These are phyloP conservation scores for Cosmia trapezina DNA, from an alignment of 2,888 invertebrate species.

Conservation along the genomic window DNA sequence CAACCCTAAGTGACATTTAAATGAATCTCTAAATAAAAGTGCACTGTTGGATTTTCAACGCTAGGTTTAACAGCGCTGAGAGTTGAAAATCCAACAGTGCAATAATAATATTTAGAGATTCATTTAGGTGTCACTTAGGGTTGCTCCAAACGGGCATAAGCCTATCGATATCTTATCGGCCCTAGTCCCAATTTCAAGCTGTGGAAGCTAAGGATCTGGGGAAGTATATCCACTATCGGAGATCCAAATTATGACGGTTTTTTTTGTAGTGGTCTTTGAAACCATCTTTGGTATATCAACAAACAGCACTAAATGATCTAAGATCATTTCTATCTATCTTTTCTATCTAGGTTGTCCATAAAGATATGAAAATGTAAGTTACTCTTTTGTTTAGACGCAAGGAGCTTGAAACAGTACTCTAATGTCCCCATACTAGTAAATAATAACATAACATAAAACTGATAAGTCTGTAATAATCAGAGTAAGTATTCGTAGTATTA, in stretches of 20 bases:
- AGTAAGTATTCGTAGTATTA: conserved; percentile 38
- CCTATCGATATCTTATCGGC: conserved; percentile 36
- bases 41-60: no score
- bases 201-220: neutral
- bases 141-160: no score
- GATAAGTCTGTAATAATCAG: conserved; percentile 49
- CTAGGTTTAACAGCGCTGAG: no score
- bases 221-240: conserved; percentile 2
- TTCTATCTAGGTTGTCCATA: neutral
- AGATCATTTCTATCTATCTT: no score
- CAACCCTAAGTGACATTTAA: no score
- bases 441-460: conserved; percentile 27
- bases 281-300: neutral
- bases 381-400: conserved; percentile 20
- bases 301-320: conserved; percentile 11
- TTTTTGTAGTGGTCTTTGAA: conserved; percentile 8
- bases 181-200: conserved; percentile 32
- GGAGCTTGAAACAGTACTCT: conserved; percentile 8
- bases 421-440: conserved; percentile 32
- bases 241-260: neutral
- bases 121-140: no score
- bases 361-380: conserved; percentile 10
- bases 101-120: no score
- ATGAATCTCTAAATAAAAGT: no score
- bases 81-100: no score